A percentile compares a stretch with the other conserved stretches of the same genome.
phyloP scores from a whole-genome alignment of 2,797 vertebrate genomes.

The Xiphophorus birchmanni region DNA sequence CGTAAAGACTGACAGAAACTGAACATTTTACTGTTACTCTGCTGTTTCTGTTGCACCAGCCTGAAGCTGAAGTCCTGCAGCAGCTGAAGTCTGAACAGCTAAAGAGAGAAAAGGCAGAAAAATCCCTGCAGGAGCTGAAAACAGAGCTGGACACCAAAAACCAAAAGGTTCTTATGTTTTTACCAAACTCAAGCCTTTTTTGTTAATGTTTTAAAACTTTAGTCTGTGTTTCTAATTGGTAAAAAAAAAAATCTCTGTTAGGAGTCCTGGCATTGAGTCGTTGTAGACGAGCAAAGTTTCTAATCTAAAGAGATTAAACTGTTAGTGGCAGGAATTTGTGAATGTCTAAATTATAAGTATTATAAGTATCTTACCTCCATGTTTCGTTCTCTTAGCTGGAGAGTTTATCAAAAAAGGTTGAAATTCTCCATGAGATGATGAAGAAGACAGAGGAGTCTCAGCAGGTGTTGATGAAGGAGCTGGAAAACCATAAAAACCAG shows the following conservation, averaged over 20 bases:
- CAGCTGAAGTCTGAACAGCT: background rate
- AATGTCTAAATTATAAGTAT: background rate
- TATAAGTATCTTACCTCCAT: background rate
- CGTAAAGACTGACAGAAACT: background rate
- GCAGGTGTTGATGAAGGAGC: background rate
- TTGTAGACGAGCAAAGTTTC: background rate
- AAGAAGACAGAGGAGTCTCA: background rate
- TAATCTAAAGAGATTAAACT: background rate
- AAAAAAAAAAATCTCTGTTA: background rate
- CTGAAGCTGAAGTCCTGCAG: rapidly evolving
- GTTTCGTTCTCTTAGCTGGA: background rate
- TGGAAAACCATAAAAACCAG: background rate
- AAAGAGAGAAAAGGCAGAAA: background rate
- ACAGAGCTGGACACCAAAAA: background rate
- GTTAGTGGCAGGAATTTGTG: background rate
- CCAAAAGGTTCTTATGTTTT: background rate
- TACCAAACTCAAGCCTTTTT: background rate
- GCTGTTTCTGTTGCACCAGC: background rate
- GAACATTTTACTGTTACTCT: too few species aligned
- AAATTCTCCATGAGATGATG: background rate
- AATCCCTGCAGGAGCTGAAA: background rate
- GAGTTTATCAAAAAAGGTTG: background rate
- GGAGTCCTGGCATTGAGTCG: too few species aligned
- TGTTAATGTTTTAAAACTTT: background rate
- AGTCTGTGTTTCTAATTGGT: background rate